A percentile compares a stretch with the other conserved stretches of the same genome.
These are phyloP conservation scores for Mongoloraphidia duomilia DNA, from an alignment of 2,888 invertebrate species.

Conservation along the genomic window DNA sequence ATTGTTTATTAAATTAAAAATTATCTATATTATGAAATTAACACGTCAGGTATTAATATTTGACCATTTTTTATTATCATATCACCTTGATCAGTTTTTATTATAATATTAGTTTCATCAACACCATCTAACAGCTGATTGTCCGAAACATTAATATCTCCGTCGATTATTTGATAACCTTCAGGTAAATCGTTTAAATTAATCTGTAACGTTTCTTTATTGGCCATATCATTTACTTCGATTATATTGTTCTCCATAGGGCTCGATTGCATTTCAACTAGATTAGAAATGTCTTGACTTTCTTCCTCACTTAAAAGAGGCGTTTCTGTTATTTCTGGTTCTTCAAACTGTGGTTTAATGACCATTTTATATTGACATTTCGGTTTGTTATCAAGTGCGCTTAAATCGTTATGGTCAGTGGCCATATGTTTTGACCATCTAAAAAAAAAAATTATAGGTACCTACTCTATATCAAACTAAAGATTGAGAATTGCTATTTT, in stretches of 20 bases:
- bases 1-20: too few relatives aligned
- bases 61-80: slow-evolving; percentile 1
- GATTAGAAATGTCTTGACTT: too few relatives aligned
- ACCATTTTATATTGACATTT: slow-evolving; percentile 7
- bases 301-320: too few relatives aligned
- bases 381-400: slow-evolving; percentile 1
- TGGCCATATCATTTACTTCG: too few relatives aligned
- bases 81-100: neutral
- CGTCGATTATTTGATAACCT: neutral
- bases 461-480: too few relatives aligned
- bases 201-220: too few relatives aligned
- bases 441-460: neutral
- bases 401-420: slow-evolving; percentile 1
- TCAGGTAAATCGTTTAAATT: neutral
- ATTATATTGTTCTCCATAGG: too few relatives aligned
- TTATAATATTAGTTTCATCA: neutral
- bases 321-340: neutral
- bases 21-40: neutral
- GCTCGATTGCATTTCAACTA: too few relatives aligned
- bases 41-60: neutral
- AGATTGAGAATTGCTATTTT: neutral
- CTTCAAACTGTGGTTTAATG: neutral
- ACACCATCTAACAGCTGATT: neutral
- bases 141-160: neutral
- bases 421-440: slow-evolving; percentile 5